Evolutionary conservation across 2,113 vertebrate genomes (phyloP).

Genomic region (Gracilinanus agilis): DNA sequence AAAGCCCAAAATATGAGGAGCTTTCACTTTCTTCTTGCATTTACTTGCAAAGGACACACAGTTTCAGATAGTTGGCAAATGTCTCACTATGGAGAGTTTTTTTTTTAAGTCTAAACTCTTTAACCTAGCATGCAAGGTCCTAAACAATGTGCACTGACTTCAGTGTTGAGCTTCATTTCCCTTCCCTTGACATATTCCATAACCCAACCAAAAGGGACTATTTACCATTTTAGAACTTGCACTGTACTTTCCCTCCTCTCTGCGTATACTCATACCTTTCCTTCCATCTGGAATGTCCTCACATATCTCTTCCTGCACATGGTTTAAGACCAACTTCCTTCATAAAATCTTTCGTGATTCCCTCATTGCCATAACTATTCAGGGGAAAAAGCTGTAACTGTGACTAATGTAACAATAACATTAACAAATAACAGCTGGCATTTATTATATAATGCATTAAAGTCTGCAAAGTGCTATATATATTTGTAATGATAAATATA

Average conservation of each 20-base stretch:
- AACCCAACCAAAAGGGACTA: neutral
- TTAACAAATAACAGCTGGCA: neutral
- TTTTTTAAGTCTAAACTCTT: neutral
- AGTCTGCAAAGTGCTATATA: neutral
- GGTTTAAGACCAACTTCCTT: neutral
- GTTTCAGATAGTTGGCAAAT: neutral
- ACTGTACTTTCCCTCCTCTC: neutral
- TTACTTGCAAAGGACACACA: neutral
- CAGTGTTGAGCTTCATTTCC: neutral
- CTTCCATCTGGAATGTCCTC: neutral
- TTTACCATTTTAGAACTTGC: neutral
- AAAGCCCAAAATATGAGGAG: slow-evolving; percentile 63
- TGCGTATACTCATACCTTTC: neutral
- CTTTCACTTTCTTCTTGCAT: fast-evolving
- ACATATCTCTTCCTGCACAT: neutral
- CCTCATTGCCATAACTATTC: neutral
- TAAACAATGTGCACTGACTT: neutral
- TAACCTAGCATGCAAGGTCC: neutral
- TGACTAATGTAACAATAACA: neutral
- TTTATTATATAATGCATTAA: neutral
- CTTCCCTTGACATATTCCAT: neutral
- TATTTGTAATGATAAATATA: neutral
- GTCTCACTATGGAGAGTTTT: neutral
- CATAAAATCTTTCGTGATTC: neutral
- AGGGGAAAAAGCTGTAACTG: neutral